A percentile compares a stretch with the other conserved stretches of the same genome.
Evolutionary conservation across 2,797 vertebrate species (phyloP).

Genomic region (Propithecus deckenii): DNA sequence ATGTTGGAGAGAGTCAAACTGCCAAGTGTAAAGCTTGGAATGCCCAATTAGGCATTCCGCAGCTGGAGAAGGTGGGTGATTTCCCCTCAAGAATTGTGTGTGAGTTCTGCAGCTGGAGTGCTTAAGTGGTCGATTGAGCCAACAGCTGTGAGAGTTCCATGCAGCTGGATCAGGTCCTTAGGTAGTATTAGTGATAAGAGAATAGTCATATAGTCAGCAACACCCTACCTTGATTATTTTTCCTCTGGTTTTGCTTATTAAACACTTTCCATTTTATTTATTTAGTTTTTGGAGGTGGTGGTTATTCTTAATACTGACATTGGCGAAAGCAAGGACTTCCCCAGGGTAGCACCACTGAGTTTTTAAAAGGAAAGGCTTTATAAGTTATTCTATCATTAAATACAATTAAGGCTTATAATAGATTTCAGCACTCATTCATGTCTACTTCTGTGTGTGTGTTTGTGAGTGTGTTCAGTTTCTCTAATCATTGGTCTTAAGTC

Average conservation of each 20-base stretch:
- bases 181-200: conserved; percentile 65
- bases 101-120: conserved; percentile 65
- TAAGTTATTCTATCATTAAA: neutral
- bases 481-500: conserved; percentile 29
- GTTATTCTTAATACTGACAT: neutral
- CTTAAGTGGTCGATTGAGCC: conserved; percentile 71
- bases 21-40: conserved; percentile 63
- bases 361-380: neutral
- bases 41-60: conserved; percentile 51
- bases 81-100: conserved; percentile 66
- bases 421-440: conserved; percentile 1
- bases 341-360: neutral
- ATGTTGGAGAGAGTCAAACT: conserved; percentile 45
- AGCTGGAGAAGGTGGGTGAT: conserved; percentile 70
- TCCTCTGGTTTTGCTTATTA: conserved; percentile 45
- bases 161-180: conserved; percentile 63
- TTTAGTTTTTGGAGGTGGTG: neutral
- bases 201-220: conserved; percentile 33
- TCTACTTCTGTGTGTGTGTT: neutral
- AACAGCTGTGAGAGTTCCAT: conserved; percentile 71
- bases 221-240: neutral
- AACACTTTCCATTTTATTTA: neutral
- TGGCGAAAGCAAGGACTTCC: conserved; percentile 37
- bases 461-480: neutral
- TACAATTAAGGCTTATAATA: neutral